These are phyloP conservation scores for Nannobrachium achirus DNA, from an alignment of 2,113 vertebrate species.

Conservation along the genomic window DNA sequence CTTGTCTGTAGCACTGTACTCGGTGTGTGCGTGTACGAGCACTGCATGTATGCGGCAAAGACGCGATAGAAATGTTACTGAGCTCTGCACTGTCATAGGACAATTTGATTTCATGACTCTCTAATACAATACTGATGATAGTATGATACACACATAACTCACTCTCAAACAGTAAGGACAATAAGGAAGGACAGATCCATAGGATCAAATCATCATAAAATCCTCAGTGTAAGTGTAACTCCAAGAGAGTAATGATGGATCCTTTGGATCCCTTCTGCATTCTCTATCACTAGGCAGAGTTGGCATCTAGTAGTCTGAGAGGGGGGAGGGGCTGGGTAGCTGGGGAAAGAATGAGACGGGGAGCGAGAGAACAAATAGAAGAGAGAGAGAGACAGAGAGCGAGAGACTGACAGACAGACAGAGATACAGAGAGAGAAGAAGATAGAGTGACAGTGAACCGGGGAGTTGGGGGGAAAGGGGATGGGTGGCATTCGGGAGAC, in stretches of 20 bases:
- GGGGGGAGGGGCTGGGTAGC: constrained; percentile 23
- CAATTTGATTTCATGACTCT: constrained; percentile 1
- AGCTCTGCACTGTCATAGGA: constrained; percentile 39
- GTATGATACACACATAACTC: not conserved
- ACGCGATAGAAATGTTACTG: constrained; percentile 42
- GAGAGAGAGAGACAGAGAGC: constrained; percentile 21
- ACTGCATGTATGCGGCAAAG: constrained; percentile 24
- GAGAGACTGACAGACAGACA: not conserved
- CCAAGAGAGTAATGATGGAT: too few relatives aligned
- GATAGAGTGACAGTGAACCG: not conserved
- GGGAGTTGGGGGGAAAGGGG: not conserved
- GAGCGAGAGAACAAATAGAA: constrained; percentile 20
- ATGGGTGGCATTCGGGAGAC: constrained; percentile 37
- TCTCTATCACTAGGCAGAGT: constrained; percentile 61
- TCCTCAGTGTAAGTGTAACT: too few relatives aligned
- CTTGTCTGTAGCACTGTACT: not conserved
- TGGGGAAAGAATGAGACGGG: not conserved
- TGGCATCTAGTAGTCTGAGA: constrained; percentile 49
- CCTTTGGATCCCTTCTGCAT: too few relatives aligned
- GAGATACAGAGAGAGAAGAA: constrained; percentile 6
- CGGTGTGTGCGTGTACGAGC: constrained; percentile 15
- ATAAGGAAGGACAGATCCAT: too few relatives aligned
- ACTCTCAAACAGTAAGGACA: too few relatives aligned
- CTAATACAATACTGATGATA: too few relatives aligned
- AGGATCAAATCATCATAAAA: too few relatives aligned